Conservation (phyloP, 1,140 invertebrate species). For the Dendroctonus valens region DNA sequence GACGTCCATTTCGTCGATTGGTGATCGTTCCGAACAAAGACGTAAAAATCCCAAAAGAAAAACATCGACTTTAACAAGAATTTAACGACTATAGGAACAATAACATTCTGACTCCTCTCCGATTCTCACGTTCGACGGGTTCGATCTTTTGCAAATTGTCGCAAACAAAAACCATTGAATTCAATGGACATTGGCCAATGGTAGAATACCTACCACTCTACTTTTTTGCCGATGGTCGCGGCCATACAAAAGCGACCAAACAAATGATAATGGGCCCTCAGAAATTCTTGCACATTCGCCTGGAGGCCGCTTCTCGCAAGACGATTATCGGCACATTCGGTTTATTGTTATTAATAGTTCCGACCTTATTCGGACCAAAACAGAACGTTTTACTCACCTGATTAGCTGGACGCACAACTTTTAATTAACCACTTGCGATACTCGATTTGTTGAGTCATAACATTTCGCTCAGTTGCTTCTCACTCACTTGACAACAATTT, state of each 20-base stretch:
- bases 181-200: conserved; percentile 28
- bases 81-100: conserved; percentile 30
- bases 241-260: conserved; percentile 35
- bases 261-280: conserved; percentile 33
- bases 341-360: conserved; percentile 53
- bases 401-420: conserved; percentile 38
- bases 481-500: too few species aligned
- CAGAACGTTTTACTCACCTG: conserved; percentile 48
- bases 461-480: too few species aligned
- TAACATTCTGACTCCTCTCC: conserved; percentile 32
- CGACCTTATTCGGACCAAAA: conserved; percentile 48
- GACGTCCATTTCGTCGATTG: neutral
- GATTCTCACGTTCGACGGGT: conserved; percentile 33
- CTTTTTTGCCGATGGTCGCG: conserved; percentile 23
- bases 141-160: conserved; percentile 34
- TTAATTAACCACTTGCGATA: conserved; percentile 37
- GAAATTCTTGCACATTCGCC: conserved; percentile 34
- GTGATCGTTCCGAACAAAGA: conserved; percentile 12
- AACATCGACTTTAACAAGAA: conserved; percentile 26
- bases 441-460: too few species aligned
- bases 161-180: conserved; percentile 29
- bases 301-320: conserved; percentile 44
- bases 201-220: conserved; percentile 42
- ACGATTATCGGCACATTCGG: conserved; percentile 51
- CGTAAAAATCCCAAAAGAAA: conserved; percentile 26